Evolutionary conservation across 2,888 invertebrate genomes (phyloP), one percentile per base, ranked within the genome.

Genomic region (Hemicrepidius hirtus): DNA sequence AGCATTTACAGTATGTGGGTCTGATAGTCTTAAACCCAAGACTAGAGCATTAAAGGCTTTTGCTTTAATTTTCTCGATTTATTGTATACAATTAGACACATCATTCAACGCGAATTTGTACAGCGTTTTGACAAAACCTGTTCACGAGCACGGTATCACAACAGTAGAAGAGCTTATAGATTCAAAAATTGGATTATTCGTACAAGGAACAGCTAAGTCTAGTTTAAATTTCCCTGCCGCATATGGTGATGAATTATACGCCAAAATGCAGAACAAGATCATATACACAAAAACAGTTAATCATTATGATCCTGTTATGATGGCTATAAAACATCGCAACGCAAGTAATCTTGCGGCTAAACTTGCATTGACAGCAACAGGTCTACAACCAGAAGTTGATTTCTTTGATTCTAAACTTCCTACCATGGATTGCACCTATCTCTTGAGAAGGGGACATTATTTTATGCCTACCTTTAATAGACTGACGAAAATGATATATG

Each of bases 401-500:
- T 3, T 18, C 2, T 6, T 10, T 9, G 46, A 18, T 1, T 2
- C 10, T 10, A 24, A 53, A 53, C 12, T n/a, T 20, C 3, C 4
- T 6, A 7, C 6, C 6, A 2, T 9, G 12, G 32, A 12, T 28
- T 24, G 3, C 5, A 24, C 28, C 12, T 20, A 10, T 3, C 5
- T n/a, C 4, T 13, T 24, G 24, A 3, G 53, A 28, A 53, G 28
- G 13, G 53, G 53, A 6, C 32, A 28, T 7, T 53, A 53, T 53
- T 53, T 53, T n/a, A 53, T 53, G 32, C 24, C 3, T 5, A 53
- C 53, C 13, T 53, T 53, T 10, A 53, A 53, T n/a, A 53, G 5
- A 24, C n/a, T 24, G 0, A 13, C 9, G 10, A 53, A n/a, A 7
- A 24, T 28, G n/a, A 3, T 53, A n/a, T 9, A 12, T 12, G 53